These are phyloP conservation scores for Piscicola geometra DNA, from an alignment of 2,888 invertebrate species.

Conservation along the genomic window DNA sequence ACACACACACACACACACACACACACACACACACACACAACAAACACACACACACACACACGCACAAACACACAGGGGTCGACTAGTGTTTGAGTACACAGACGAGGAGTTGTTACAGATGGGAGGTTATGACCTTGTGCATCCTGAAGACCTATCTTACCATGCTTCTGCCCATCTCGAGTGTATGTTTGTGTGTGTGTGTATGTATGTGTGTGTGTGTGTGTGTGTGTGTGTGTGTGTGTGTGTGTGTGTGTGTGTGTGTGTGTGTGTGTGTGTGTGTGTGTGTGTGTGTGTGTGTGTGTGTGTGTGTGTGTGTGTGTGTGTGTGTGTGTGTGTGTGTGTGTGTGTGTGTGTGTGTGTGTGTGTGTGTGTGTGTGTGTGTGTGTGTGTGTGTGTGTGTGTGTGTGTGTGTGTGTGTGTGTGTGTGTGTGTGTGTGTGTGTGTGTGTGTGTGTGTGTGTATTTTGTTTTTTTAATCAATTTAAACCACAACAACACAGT, in stretches of 20 bases:
- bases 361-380: too few species aligned
- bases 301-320: neutral
- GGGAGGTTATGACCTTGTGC: conserved; percentile 96
- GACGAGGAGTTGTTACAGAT: conserved; percentile 73
- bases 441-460: too few species aligned
- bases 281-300: neutral
- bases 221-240: neutral
- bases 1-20: too few species aligned
- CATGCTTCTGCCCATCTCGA: conserved; percentile 98
- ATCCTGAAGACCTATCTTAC: conserved; percentile 93
- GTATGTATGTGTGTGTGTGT: neutral
- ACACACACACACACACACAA: too few species aligned
- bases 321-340: too few species aligned
- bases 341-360: too few species aligned
- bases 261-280: neutral
- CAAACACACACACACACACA: too few species aligned
- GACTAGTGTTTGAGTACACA: conserved; percentile 86
- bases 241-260: neutral
- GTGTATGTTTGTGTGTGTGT: conserved; percentile 65
- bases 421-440: too few species aligned
- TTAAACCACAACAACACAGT: conserved; percentile 64
- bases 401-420: too few species aligned
- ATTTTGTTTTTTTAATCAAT: neutral
- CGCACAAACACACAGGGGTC: conserved; percentile 65
- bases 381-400: too few species aligned